Conservation (phyloP, 2,113 vertebrate species). For the Thermophis baileyi region DNA sequence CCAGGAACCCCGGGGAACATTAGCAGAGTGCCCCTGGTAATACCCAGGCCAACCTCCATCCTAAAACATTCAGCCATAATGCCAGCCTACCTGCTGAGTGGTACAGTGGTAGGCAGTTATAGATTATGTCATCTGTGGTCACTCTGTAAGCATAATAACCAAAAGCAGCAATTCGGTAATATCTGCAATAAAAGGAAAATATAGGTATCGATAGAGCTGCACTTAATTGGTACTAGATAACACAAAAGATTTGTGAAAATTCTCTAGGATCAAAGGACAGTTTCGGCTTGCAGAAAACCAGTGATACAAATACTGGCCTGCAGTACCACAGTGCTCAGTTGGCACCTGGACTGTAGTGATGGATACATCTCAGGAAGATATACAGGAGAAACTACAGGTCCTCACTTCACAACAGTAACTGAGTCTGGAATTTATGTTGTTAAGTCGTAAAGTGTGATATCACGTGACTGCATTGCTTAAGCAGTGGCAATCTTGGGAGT, state of each 20-base stretch:
- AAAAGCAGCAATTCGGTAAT: constrained; percentile 84
- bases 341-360: background rate
- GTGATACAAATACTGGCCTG: background rate
- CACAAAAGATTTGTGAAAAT: rapidly evolving
- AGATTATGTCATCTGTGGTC: constrained; percentile 71
- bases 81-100: constrained; percentile 80
- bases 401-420: background rate
- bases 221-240: rapidly evolving
- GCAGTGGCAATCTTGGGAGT: background rate
- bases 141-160: constrained; percentile 81
- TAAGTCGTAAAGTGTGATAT: background rate
- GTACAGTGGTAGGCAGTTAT: constrained; percentile 86
- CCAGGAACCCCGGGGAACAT: background rate
- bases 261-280: background rate
- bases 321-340: too few relatives aligned
- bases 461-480: background rate
- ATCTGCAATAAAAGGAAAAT: constrained; percentile 60
- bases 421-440: background rate
- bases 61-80: background rate
- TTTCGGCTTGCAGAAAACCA: background rate
- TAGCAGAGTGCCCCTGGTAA: rapidly evolving
- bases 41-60: background rate
- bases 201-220: rapidly evolving
- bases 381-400: background rate
- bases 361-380: background rate